These are phyloP conservation scores for Odocoileus hemionus DNA, from an alignment of 2,113 vertebrate genomes.

Conservation along the genomic window DNA sequence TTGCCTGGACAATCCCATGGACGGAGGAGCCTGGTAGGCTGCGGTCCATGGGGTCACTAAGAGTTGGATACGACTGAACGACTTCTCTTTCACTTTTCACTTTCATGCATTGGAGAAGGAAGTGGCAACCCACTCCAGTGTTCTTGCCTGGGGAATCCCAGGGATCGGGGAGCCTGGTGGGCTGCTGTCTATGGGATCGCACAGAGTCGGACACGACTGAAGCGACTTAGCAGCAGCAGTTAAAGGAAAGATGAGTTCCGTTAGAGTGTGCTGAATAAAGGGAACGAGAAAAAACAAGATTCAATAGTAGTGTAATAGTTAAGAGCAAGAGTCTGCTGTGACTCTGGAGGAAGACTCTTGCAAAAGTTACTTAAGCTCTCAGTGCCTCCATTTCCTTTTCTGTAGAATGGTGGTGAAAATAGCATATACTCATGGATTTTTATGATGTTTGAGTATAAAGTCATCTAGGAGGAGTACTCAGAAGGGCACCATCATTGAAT, in stretches of 20 bases:
- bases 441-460: background rate
- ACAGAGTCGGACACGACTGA: background rate
- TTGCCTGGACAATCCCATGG: background rate
- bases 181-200: background rate
- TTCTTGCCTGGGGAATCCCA: background rate
- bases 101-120: background rate
- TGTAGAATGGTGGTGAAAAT: background rate
- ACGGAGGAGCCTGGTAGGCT: background rate
- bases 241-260: background rate
- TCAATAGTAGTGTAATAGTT: background rate
- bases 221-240: background rate
- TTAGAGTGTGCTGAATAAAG: background rate
- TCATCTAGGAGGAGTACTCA: background rate
- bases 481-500: background rate
- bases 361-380: background rate
- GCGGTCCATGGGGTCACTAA: background rate
- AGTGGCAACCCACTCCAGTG: background rate
- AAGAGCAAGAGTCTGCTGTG: background rate
- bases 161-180: background rate
- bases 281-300: background rate
- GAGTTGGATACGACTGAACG: fast-evolving
- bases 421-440: background rate
- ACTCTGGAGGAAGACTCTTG: background rate
- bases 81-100: background rate
- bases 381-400: background rate